These are phyloP conservation scores for Melinaea menophilus DNA, from an alignment of 2,888 invertebrate genomes.

Conservation along the genomic window DNA sequence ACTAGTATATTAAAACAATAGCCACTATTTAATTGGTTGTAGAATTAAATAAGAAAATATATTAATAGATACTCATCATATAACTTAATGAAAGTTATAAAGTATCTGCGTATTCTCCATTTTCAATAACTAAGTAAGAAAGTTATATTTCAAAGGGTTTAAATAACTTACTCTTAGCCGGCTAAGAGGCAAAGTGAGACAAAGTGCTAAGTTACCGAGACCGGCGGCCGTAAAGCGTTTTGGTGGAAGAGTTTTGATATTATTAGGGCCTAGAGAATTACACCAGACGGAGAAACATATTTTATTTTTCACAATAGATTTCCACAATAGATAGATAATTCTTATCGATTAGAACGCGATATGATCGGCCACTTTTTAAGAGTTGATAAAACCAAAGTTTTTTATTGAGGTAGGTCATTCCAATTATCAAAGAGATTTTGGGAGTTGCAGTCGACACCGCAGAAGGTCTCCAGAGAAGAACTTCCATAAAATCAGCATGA, in stretches of 20 bases:
- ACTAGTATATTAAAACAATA: no score
- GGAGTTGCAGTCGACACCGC: no score
- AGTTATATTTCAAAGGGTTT: constrained; percentile 21
- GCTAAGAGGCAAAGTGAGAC: constrained; percentile 22
- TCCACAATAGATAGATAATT: not conserved
- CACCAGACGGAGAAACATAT: not conserved
- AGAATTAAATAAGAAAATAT: no score
- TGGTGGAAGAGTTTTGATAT: constrained; percentile 21
- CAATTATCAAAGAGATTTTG: no score
- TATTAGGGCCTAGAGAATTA: constrained; percentile 21
- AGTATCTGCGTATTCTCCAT: constrained; percentile 1
- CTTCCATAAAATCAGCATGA: no score
- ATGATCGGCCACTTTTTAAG: no score
- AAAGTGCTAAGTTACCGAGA: constrained; percentile 23
- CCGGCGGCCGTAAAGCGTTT: constrained; percentile 25
- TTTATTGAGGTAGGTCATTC: no score
- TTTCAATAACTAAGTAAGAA: constrained; percentile 8
- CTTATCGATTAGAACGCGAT: no score
- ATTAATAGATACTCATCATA: no score
- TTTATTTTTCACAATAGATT: not conserved
- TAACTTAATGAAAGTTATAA: not conserved
- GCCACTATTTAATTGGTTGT: no score
- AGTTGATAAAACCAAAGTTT: no score
- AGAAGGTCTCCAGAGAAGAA: no score
- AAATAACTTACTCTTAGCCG: constrained; percentile 17